A percentile compares a stretch with the other conserved stretches of the same genome.
These are phyloP conservation scores for Metaphire vulgaris DNA, from an alignment of 1,140 invertebrate species.

Conservation along the genomic window DNA sequence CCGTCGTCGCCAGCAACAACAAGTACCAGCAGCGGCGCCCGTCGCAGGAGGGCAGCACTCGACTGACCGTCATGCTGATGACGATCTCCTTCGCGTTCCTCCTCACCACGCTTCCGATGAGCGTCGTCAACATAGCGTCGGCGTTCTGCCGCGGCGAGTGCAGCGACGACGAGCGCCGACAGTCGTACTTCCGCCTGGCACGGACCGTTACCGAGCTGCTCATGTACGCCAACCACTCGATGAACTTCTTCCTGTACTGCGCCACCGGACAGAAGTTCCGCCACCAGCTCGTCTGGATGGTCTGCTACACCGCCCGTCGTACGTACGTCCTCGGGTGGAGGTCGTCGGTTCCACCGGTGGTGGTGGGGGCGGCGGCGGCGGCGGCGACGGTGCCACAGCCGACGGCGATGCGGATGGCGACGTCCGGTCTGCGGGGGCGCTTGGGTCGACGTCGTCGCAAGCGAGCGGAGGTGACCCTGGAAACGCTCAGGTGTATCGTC, in stretches of 20 bases:
- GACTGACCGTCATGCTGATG: slow-evolving; percentile 28
- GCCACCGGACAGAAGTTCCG: slow-evolving; percentile 49
- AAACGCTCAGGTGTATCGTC: not conserved
- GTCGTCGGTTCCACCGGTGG: no score
- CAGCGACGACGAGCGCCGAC: not conserved
- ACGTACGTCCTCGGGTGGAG: not conserved
- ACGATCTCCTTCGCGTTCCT: slow-evolving; percentile 28
- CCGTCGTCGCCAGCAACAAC: not conserved
- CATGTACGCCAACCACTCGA: slow-evolving; percentile 51
- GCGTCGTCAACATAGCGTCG: slow-evolving; percentile 15
- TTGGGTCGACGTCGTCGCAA: not conserved
- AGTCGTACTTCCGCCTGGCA: slow-evolving; percentile 30
- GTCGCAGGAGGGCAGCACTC: slow-evolving; percentile 22
- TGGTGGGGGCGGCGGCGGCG: no score
- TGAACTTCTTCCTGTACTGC: slow-evolving; percentile 52
- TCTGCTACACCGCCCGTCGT: slow-evolving; percentile 19
- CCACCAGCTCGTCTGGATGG: slow-evolving; percentile 30
- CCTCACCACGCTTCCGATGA: slow-evolving; percentile 27
- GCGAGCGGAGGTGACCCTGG: not conserved
- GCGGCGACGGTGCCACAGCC: not conserved
- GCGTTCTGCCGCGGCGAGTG: not conserved
- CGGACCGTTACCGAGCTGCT: slow-evolving; percentile 41
- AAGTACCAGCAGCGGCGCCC: slow-evolving; percentile 16
- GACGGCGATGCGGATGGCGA: not conserved
- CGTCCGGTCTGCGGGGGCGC: no score